phyloP scores from a whole-genome alignment of 2,888 invertebrate genomes.

The Nasonia oneida region DNA sequence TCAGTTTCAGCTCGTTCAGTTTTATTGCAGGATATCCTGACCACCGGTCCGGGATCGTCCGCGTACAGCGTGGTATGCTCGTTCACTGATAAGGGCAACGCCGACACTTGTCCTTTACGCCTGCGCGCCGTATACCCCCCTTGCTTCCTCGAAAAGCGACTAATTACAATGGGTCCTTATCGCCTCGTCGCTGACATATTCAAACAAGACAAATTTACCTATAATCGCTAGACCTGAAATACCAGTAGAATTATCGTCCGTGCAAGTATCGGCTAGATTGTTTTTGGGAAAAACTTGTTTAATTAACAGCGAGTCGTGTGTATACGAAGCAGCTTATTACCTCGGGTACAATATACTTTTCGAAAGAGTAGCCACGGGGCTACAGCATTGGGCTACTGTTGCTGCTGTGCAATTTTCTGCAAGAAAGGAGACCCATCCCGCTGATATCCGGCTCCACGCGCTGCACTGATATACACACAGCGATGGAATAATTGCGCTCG shows the following conservation, averaged over 20 bases:
- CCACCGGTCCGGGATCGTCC: constrained; percentile 61
- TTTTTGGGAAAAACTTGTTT: not conserved
- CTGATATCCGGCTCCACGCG: not conserved
- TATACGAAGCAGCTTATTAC: not conserved
- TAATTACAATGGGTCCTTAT: not conserved
- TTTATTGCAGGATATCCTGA: constrained; percentile 72
- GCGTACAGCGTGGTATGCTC: constrained; percentile 63
- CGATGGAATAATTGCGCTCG: constrained; percentile 40
- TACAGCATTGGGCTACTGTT: not conserved
- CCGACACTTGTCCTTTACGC: constrained; percentile 25
- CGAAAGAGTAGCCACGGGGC: not conserved
- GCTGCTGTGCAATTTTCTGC: constrained; percentile 31
- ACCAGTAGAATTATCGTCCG: too few species aligned
- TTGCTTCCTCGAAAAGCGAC: not conserved
- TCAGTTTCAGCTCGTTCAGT: constrained; percentile 66
- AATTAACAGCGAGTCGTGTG: not conserved
- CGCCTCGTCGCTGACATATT: not conserved
- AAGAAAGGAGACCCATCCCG: not conserved
- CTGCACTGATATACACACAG: not conserved
- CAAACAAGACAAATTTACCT: not conserved
- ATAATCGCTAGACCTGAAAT: too few species aligned
- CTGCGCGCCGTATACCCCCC: not conserved
- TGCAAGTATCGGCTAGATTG: too few species aligned
- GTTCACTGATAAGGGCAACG: constrained; percentile 65
- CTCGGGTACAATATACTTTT: too few species aligned